Base-by-base conservation (phyloP, 2,797 vertebrate species). In the Remorina albescens region DNA sequence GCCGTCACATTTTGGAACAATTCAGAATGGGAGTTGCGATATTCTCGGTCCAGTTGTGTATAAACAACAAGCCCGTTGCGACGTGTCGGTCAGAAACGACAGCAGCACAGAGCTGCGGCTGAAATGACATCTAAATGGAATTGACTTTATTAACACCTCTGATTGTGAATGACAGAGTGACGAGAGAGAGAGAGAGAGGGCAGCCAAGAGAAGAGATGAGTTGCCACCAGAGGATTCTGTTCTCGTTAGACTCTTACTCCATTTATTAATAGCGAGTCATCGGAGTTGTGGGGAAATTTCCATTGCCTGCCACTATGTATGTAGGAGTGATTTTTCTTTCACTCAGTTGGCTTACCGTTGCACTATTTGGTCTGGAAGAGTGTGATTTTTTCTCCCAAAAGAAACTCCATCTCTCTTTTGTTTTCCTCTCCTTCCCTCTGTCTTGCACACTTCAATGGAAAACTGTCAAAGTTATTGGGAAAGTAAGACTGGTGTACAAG, bases 181-280 rank as follows among this genome's bases (percentile, higher is more conserved):
- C 67, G 84, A 62, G 78, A 61, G 57, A 58, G 65, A 61, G 57
- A 58, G 65, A 65, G 56, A 51, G 58, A 65, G 39, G 54, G 74
- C 71, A 57, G 76, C 71, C 69, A 53, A 83, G 75, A 81, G 85
- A 82, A 86, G 87, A 82, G 79, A 90, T 80, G 82, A 77, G 67
- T 74, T 83, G 76, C 86, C 91, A 90, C 86, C 66, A 89, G 89
- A 91, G 84, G 78, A 85, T 88, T 87, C 80, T 80, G 67, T 76
- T 91, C 91, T 92, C 91, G 92, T 94, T 93, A 93, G 84, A 72
- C 82, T 89, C 83, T 91, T 91, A 74, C 86, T 88, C 82, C 82
- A 89, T 91, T 93, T 93, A 93, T 93, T 94, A 92, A 94, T 94
- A 91, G 87, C 81, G 78, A 90, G 91, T 93, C 85, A 91, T 90